These are phyloP conservation scores for Drosophila maculinotata DNA, from an alignment of 2,888 invertebrate genomes.

Conservation along the genomic window DNA sequence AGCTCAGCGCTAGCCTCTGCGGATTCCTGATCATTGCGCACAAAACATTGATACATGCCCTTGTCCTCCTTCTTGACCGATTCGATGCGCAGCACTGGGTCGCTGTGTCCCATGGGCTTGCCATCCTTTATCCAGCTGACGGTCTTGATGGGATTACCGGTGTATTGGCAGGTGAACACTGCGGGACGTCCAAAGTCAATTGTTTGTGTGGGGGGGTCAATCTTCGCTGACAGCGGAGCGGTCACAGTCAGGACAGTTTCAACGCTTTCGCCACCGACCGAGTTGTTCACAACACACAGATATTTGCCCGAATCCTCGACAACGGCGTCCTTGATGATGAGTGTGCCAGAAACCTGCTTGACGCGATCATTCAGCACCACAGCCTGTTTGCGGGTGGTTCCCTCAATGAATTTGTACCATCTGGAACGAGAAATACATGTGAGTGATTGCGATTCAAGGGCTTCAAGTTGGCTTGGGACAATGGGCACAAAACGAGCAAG, in stretches of 20 bases:
- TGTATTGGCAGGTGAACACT: slow-evolving; percentile 95
- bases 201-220: slow-evolving; percentile 96
- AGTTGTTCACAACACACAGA: slow-evolving; percentile 96
- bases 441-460: slow-evolving; percentile 5
- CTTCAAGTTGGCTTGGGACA: slow-evolving; percentile 15
- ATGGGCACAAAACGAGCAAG: slow-evolving; percentile 62
- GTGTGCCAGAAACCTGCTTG: slow-evolving; percentile 96
- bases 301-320: slow-evolving; percentile 98
- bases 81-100: slow-evolving; percentile 93
- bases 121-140: slow-evolving; percentile 97
- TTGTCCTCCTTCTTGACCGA: slow-evolving; percentile 97
- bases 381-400: slow-evolving; percentile 93
- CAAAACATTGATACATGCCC: slow-evolving; percentile 99
- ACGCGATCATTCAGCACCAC: slow-evolving; percentile 95
- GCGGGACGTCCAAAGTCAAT: slow-evolving; percentile 97
- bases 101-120: slow-evolving; percentile 92
- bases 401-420: slow-evolving; percentile 97
- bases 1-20: slow-evolving; percentile 96
- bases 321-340: slow-evolving; percentile 95
- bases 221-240: slow-evolving; percentile 93
- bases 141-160: slow-evolving; percentile 95
- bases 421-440: slow-evolving; percentile 87
- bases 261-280: slow-evolving; percentile 96
- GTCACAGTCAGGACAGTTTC: slow-evolving; percentile 97
- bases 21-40: slow-evolving; percentile 96